Percentiles rank a stretch among this genome's conserved stretches.
phyloP scores from a whole-genome alignment of 2,113 vertebrate species.

The Tor tambroides region DNA sequence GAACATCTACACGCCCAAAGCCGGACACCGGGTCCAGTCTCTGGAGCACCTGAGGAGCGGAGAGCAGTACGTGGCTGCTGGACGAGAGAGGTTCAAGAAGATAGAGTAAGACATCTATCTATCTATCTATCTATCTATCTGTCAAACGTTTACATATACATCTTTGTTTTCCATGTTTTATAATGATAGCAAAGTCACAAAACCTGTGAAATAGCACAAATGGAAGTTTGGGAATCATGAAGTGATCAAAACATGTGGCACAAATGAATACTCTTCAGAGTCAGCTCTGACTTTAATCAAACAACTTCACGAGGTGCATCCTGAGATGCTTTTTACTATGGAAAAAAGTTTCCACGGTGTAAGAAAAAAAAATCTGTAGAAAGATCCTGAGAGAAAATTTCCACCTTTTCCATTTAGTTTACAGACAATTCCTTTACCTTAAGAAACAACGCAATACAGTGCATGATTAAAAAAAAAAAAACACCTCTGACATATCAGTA shows the following conservation, averaged over 20 bases:
- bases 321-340: not conserved
- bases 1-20: constrained; percentile 90
- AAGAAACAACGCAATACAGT: too few species aligned
- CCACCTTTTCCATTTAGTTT: too few species aligned
- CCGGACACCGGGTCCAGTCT: constrained; percentile 85
- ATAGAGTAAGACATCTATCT: constrained; percentile 85
- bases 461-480: too few species aligned
- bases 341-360: not conserved
- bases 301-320: not conserved
- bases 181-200: not conserved
- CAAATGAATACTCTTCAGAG: not conserved
- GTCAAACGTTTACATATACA: not conserved
- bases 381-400: too few species aligned
- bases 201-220: not conserved
- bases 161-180: not conserved
- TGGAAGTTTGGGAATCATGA: not conserved
- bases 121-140: not conserved
- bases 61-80: constrained; percentile 94
- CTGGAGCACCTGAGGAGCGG: constrained; percentile 88
- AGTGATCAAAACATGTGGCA: not conserved
- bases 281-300: not conserved
- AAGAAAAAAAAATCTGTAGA: too few species aligned
- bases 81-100: constrained; percentile 91
- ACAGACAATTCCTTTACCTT: too few species aligned
- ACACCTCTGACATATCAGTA: too few species aligned